These are phyloP conservation scores for Protonibea diacanthus DNA, from an alignment of 2,797 vertebrate genomes.

Conservation along the genomic window DNA sequence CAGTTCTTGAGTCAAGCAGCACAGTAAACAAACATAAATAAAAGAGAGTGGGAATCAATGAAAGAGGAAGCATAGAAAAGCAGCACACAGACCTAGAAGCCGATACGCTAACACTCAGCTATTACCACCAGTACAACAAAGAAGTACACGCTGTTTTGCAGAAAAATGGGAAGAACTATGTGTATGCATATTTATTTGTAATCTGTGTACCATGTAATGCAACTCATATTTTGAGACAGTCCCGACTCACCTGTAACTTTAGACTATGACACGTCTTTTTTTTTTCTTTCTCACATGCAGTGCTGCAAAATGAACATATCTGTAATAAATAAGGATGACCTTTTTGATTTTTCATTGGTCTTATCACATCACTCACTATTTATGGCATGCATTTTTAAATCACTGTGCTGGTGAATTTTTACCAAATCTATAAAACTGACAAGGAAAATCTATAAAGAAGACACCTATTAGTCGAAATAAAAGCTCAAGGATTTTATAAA, in stretches of 20 bases:
- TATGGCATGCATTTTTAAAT: too few species aligned
- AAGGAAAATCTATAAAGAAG: not conserved
- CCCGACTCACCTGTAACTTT: not conserved
- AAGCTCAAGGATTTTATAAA: not conserved
- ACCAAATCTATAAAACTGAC: too few species aligned
- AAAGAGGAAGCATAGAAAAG: conserved; percentile 67
- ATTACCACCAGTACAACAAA: conserved; percentile 37
- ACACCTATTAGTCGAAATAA: not conserved
- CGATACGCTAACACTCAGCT: conserved; percentile 49
- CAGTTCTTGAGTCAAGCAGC: conserved; percentile 80
- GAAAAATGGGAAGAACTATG: conserved; percentile 8
- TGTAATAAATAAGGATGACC: too few species aligned
- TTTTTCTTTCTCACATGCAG: not conserved
- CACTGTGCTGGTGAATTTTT: too few species aligned
- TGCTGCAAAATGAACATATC: not conserved
- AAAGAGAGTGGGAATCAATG: conserved; percentile 82
- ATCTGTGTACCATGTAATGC: not conserved
- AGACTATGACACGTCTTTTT: not conserved
- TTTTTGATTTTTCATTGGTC: too few species aligned
- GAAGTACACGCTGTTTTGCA: conserved; percentile 27
- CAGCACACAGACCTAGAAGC: conserved; percentile 52
- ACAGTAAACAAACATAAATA: conserved; percentile 85
- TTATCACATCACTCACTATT: too few species aligned
- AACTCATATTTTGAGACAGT: conserved; percentile 12
- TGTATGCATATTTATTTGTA: conserved; percentile 22